Percentiles rank a stretch among this genome's conserved stretches.
Conservation (phyloP, 35 echinoderm and acorn worm genomes). For the Eucidaris tribuloides region DNA sequence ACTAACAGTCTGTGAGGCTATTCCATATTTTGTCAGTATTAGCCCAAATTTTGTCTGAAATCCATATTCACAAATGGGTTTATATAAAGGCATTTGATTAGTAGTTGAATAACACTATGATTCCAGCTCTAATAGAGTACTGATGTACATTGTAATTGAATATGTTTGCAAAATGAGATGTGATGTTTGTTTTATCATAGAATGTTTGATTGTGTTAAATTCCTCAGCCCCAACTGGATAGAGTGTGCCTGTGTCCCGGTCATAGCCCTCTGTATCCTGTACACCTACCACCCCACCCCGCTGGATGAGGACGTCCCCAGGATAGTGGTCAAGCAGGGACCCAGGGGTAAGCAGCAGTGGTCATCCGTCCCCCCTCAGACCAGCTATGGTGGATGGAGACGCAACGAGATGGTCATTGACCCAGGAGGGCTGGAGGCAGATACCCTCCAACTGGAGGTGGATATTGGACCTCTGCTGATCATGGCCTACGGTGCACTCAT, state of each 20-base stretch:
- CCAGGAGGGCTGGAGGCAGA: slow-evolving; percentile 59
- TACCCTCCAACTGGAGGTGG: slow-evolving; percentile 76
- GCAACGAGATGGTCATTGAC: slow-evolving; percentile 34
- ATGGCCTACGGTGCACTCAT: slow-evolving; percentile 79
- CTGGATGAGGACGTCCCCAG: slow-evolving; percentile 66
- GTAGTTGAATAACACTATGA: too few species aligned
- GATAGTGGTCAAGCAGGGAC: slow-evolving; percentile 50
- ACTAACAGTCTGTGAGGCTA: too few species aligned
- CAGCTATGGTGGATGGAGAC: slow-evolving; percentile 52
- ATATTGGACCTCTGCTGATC: slow-evolving; percentile 75
- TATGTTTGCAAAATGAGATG: too few species aligned
- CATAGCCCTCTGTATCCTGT: slow-evolving; percentile 63
- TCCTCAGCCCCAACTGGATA: slow-evolving; percentile 58
- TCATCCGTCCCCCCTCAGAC: slow-evolving; percentile 40
- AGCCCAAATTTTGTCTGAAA: too few species aligned
- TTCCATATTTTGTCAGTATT: too few species aligned
- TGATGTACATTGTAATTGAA: too few species aligned
- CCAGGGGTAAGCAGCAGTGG: slow-evolving; percentile 7
- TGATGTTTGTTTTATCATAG: too few species aligned
- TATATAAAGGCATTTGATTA: too few species aligned
- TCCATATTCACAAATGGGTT: too few species aligned
- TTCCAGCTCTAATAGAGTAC: too few species aligned
- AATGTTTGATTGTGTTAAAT: too few species aligned
- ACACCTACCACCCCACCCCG: slow-evolving; percentile 85
- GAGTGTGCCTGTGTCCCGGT: slow-evolving; percentile 81